phyloP scores from a whole-genome alignment of 2,888 invertebrate genomes.

The Tridacna crocea region DNA sequence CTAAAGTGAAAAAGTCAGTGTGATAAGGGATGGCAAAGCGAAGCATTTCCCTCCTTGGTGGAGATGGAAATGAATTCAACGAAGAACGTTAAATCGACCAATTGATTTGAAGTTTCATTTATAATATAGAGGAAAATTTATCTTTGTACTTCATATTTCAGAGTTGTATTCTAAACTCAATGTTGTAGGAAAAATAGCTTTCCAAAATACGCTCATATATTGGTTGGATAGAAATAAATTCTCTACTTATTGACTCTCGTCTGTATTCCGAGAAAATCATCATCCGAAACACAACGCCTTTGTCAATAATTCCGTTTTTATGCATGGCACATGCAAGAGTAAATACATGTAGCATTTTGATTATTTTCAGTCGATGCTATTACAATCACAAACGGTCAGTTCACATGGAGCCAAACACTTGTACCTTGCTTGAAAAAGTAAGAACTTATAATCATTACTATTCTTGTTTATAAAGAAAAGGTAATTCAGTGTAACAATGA shows the following conservation, averaged over 20 bases:
- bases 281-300: background rate
- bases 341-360: background rate
- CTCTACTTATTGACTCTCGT: background rate
- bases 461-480: background rate
- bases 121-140: background rate
- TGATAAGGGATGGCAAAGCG: no score
- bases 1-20: no score
- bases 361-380: slow-evolving; percentile 59
- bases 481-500: background rate
- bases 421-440: slow-evolving; percentile 65
- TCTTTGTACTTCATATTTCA: no score
- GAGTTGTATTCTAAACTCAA: no score
- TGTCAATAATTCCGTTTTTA: background rate
- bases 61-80: no score
- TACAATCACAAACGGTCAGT: slow-evolving; percentile 61
- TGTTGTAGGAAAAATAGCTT: no score
- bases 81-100: no score
- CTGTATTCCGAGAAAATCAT: background rate
- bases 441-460: background rate
- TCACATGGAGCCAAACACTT: slow-evolving; percentile 64
- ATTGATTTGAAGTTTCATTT: background rate
- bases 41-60: no score
- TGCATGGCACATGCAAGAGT: no score
- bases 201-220: no score
- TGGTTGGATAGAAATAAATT: background rate